Base-by-base conservation (phyloP, 2,888 invertebrate species). In the Andrena trimmerana region DNA sequence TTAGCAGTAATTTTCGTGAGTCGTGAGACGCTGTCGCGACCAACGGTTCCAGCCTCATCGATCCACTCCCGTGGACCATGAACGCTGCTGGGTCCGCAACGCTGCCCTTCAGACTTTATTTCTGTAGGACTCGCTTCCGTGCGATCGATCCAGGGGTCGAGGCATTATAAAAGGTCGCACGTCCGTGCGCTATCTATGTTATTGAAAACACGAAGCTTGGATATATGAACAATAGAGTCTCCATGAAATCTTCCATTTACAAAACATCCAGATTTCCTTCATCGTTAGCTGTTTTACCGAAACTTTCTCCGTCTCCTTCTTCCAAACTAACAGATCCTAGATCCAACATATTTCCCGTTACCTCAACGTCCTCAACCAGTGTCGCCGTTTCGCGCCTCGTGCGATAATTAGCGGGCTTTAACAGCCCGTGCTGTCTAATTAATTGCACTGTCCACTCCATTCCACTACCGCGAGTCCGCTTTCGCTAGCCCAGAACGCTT, bases 1-100 rank as follows among this genome's bases (percentile, higher is more conserved):
- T 83, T 78, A 78, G 71, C 74, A 82, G 83, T 65, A 78, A 84
- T 79, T 82, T 84, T 84, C 68, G 81, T 68, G 42, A 59, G 13
- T 81, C 82, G 70, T 81, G 82, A 71, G 81, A 81, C 59, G 24
- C 59, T 72, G 36, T 5, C 13, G 20, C 27, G 48, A 74, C 42
- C 52, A 29, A 77, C 57, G 48, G 10, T 62, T 57, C 63, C 70
- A 54, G 42, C 2, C 52, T 29, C 50, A 31, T 54, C 65, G 52
- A 80, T 77, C 66, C 20, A 10, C 57, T 24, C 57, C 57, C 24
- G 20, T 57, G 57, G 57, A 57, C 57, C 57, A 24, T 27, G 57
- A 57, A 27, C 57, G 4, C 4, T 2, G 57, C 57, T 57, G 20
- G 10, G 5, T 29, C 27, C 13, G 4, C 31, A 13, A 4, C 62